These are phyloP conservation scores for Pyxicephalus adspersus DNA, from an alignment of 2,113 vertebrate species.

Conservation along the genomic window DNA sequence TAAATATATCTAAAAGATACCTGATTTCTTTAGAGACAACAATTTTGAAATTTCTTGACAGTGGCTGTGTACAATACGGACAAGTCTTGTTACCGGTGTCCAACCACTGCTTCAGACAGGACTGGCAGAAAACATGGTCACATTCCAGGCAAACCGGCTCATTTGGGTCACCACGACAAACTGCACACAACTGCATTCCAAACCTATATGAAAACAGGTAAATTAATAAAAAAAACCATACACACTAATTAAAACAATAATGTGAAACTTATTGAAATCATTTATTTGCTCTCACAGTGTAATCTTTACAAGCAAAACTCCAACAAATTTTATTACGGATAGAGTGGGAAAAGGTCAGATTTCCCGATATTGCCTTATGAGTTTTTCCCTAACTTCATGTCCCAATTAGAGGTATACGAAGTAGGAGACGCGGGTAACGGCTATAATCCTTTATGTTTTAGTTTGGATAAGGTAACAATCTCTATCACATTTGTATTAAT, in stretches of 20 bases:
- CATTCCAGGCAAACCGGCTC: slow-evolving; percentile 84
- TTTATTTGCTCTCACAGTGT: no score
- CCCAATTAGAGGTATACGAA: no score
- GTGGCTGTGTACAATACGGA: slow-evolving; percentile 70
- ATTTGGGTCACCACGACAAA: slow-evolving; percentile 78
- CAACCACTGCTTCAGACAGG: slow-evolving; percentile 78
- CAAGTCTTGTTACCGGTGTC: slow-evolving; percentile 77
- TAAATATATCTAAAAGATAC: slow-evolving; percentile 64
- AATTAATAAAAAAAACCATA: neutral
- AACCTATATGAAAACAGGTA: slow-evolving; percentile 67
- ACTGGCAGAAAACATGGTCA: slow-evolving; percentile 79
- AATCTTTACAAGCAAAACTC: no score
- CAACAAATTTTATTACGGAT: no score
- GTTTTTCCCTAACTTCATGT: no score
- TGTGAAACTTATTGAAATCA: no score
- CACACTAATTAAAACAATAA: neutral
- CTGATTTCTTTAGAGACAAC: slow-evolving; percentile 71
- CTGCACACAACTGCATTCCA: slow-evolving; percentile 69
- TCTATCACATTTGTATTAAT: no score
- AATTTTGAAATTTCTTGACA: slow-evolving; percentile 65
- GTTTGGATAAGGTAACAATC: no score
- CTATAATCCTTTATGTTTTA: no score
- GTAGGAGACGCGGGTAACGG: no score
- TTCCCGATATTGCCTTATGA: no score
- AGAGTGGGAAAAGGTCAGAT: no score